A percentile compares a stretch with the other conserved stretches of the same genome.
Conservation (phyloP, 2,797 vertebrate genomes). For the Gouania willdenowi region DNA sequence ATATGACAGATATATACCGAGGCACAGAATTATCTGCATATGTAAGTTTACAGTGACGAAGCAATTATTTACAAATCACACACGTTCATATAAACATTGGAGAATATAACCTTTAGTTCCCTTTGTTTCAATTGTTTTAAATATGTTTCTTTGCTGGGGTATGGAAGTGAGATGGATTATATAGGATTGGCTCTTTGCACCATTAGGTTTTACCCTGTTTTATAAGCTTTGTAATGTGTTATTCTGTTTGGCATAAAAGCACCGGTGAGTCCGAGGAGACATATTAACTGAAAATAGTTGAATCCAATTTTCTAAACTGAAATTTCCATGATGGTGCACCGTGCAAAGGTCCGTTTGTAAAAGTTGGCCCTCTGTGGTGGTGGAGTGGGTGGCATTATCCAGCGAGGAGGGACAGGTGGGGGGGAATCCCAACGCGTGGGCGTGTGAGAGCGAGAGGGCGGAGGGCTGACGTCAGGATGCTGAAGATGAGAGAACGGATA, state of each 20-base stretch:
- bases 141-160: slow-evolving; percentile 40
- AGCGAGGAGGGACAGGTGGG: slow-evolving; percentile 64
- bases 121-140: slow-evolving; percentile 43
- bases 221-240: slow-evolving; percentile 32
- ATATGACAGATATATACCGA: slow-evolving; percentile 68
- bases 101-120: slow-evolving; percentile 33
- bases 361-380: slow-evolving; percentile 64
- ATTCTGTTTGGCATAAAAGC: slow-evolving; percentile 35
- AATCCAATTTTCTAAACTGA: slow-evolving; percentile 57
- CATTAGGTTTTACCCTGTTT: too few species aligned
- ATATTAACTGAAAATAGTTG: neutral
- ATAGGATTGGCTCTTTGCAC: slow-evolving; percentile 11
- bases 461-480: slow-evolving; percentile 44
- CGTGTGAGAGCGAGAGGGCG: slow-evolving; percentile 30
- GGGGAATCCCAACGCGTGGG: slow-evolving; percentile 54
- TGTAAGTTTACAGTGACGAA: slow-evolving; percentile 56
- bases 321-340: slow-evolving; percentile 76
- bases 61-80: slow-evolving; percentile 64
- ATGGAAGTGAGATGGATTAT: slow-evolving; percentile 20
- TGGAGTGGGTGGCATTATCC: slow-evolving; percentile 63
- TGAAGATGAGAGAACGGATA: slow-evolving; percentile 16
- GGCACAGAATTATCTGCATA: slow-evolving; percentile 60
- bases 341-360: slow-evolving; percentile 72
- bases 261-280: slow-evolving; percentile 9
- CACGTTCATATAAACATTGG: slow-evolving; percentile 57